These are phyloP conservation scores for Anoplius nigerrimus DNA, from an alignment of 2,888 invertebrate species.

Conservation along the genomic window DNA sequence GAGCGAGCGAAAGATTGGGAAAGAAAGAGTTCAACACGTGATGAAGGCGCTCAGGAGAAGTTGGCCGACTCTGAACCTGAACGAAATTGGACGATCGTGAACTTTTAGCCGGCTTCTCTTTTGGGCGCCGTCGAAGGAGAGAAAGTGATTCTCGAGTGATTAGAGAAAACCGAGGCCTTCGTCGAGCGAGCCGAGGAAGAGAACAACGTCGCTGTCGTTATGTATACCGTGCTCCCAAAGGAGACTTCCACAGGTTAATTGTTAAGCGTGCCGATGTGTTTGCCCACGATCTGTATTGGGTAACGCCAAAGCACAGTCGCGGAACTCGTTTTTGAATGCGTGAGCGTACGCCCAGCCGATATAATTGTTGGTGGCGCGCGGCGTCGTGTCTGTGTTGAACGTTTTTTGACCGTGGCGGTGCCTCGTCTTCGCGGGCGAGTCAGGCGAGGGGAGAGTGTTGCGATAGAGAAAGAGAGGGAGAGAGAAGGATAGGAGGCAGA, in stretches of 20 bases:
- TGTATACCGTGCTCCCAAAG: not conserved
- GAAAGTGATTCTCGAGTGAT: no score
- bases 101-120: constrained; percentile 5
- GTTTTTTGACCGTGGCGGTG: not conserved
- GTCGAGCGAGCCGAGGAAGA: not conserved
- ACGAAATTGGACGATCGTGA: no score
- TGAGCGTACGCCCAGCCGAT: no score
- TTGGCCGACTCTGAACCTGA: no score
- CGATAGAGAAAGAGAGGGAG: constrained; percentile 1
- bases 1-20: no score
- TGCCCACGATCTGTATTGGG: no score
- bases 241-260: not conserved
- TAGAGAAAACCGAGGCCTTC: no score
- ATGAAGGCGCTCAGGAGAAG: no score
- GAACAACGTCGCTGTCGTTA: constrained; percentile 37
- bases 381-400: not conserved
- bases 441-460: not conserved
- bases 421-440: not conserved
- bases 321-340: no score
- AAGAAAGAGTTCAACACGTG: no score
- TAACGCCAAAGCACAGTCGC: no score
- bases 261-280: not conserved
- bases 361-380: no score
- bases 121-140: constrained; percentile 21
- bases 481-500: constrained; percentile 11